Percentiles rank a stretch among this genome's conserved stretches.
phyloP scores from a whole-genome alignment of 1,140 invertebrate genomes.

The Drosophila kanapiae region DNA sequence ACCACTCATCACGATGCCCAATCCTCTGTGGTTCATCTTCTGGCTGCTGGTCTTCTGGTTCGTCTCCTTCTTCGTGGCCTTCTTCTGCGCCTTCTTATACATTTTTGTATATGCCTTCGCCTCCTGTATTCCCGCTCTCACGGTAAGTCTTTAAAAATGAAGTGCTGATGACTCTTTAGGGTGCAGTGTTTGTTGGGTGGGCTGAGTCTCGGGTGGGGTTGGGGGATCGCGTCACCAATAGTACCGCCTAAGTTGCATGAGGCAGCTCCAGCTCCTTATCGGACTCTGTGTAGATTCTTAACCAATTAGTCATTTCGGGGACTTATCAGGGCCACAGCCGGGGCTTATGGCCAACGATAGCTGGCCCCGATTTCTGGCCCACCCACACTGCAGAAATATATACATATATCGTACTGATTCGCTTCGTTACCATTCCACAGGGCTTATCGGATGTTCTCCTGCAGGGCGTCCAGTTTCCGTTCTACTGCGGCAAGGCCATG shows the following conservation, averaged over 20 bases:
- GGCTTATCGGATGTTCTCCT: conserved; percentile 89
- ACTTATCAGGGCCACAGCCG: conserved; percentile 38
- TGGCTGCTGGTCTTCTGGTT: conserved; percentile 93
- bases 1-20: conserved; percentile 81
- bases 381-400: background rate
- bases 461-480: conserved; percentile 89
- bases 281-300: conserved; percentile 32
- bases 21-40: conserved; percentile 89
- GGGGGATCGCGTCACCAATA: background rate
- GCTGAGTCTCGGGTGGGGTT: too few relatives aligned
- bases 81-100: conserved; percentile 90
- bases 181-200: background rate
- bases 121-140: conserved; percentile 88
- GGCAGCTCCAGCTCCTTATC: conserved; percentile 47
- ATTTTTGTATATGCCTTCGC: conserved; percentile 90
- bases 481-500: conserved; percentile 89
- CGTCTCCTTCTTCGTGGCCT: conserved; percentile 90
- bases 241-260: conserved; percentile 17
- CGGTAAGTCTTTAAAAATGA: conserved; percentile 85
- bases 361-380: conserved; percentile 9
- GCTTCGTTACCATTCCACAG: conserved; percentile 85
- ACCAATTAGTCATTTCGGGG: conserved; percentile 53
- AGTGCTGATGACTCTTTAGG: background rate
- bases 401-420: background rate
- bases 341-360: conserved; percentile 48